Base-by-base conservation (phyloP, 2,113 vertebrate species). In the Nestor notabilis region DNA sequence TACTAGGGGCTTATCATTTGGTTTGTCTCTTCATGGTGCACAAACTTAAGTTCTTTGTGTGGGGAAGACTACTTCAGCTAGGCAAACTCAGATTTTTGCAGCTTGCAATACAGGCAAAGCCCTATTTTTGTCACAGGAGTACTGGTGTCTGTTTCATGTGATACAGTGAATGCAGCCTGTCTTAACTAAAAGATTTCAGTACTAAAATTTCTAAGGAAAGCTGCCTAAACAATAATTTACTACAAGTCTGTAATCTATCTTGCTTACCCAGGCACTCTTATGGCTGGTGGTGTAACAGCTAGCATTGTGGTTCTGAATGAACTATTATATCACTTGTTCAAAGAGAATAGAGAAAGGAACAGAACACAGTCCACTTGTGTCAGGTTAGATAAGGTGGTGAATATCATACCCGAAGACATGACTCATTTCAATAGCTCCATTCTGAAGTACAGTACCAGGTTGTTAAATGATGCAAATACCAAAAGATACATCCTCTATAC, bases 351-450 rank as follows among this genome's bases (percentile, higher is more conserved):
- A 16, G 25, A 55, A 43, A 50, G 47, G 47, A 68, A 16, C 13
- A 4, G 13, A 37, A 13, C 0, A 0, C 23, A 55, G 35, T 3
- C 49, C 16, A 1, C n/a, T 43, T 4, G 27, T 20, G 20, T 27
- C 46, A 77, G 79, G 55, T 68, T 66, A 23, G 53, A 11, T 39
- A 37, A 46, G 65, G 72, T 63, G 68, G 63, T 31, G 37, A 63
- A 5, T 20, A 3, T 55, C 21, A 6, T 1, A 9, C 15, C 25
- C 28, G 13, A 14, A 58, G 35, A 60, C 8, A 11, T 31, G 47
- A 11, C 17, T 33, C 5, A 6, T 17, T 68, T 35, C 10, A 86
- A 58, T 47, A 74, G 37, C 29, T 77, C 25, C 21, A 13, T 55
- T 76, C 25, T 69, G 29, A 74, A 88, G 44, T 35, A 55, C 24